phyloP scores from a whole-genome alignment of 1,140 invertebrate species.

The Semibalanus balanoides region DNA sequence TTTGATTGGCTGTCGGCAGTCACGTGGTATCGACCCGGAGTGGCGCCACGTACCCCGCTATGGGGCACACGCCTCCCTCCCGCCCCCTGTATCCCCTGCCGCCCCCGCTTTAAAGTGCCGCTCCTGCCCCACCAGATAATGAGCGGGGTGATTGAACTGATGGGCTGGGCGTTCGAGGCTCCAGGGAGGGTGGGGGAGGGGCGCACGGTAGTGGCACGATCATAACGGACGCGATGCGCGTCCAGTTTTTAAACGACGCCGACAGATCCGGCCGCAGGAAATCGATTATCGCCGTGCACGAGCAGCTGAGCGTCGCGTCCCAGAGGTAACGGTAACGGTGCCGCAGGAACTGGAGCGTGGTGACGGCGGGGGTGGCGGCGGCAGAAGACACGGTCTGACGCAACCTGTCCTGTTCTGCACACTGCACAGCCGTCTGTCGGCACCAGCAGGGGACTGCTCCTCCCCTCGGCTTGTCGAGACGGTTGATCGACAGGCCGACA shows the following conservation, averaged over 20 bases:
- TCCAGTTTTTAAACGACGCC: neutral
- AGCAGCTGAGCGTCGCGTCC: neutral
- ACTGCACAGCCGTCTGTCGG: too few species aligned
- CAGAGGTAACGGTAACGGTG: neutral
- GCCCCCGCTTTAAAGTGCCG: neutral
- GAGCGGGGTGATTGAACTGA: neutral
- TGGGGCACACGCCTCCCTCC: neutral
- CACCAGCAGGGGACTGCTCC: too few species aligned
- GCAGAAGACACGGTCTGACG: too few species aligned
- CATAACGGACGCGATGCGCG: neutral
- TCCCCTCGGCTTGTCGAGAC: too few species aligned
- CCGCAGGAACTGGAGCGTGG: neutral
- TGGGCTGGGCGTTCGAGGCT: neutral
- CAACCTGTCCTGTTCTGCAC: too few species aligned
- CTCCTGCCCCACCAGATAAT: neutral
- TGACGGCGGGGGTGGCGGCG: too few species aligned
- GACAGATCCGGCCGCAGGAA: neutral
- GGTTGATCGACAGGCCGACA: too few species aligned
- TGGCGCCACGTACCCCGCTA: neutral
- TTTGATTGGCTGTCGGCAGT: neutral
- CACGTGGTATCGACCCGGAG: neutral
- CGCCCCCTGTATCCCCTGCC: too few species aligned
- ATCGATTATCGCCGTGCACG: neutral
- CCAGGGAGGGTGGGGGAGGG: too few species aligned
- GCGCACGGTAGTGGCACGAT: neutral